A percentile compares a stretch with the other conserved stretches of the same genome.
Evolutionary conservation across 2,797 vertebrate species (phyloP).

Genomic region (Luscinia luscinia): DNA sequence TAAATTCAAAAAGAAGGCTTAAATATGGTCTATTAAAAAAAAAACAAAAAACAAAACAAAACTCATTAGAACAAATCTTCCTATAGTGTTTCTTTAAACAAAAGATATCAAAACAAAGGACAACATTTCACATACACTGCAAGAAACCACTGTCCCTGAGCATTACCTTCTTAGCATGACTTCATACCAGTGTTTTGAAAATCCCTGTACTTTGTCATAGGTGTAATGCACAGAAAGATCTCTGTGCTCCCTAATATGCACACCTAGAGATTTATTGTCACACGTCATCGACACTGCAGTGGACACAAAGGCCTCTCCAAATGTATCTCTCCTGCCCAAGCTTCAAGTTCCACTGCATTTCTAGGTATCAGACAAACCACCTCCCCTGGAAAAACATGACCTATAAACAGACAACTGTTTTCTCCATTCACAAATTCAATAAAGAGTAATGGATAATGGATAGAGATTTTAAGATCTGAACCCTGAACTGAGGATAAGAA

Average conservation of each 20-base stretch:
- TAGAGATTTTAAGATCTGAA: neutral
- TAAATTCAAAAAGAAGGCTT: neutral
- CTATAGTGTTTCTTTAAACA: neutral
- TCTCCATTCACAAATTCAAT: neutral
- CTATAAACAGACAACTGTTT: neutral
- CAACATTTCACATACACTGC: neutral
- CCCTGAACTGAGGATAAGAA: neutral
- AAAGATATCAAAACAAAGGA: neutral
- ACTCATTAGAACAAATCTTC: neutral
- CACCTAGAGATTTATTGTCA: neutral
- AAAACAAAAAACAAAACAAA: no score
- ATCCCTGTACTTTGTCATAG: neutral
- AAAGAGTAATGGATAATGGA: neutral
- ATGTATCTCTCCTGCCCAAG: neutral
- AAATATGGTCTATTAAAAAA: neutral
- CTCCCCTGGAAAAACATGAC: fast-evolving
- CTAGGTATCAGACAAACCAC: neutral
- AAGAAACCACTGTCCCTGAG: neutral
- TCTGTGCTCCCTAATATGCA: neutral
- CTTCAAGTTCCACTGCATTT: neutral
- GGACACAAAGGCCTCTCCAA: neutral
- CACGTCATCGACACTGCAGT: fast-evolving
- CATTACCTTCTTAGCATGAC: neutral
- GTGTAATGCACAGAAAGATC: neutral
- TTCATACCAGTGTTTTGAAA: neutral